Base-by-base conservation (phyloP, 2,797 vertebrate genomes). In the Gadopsis marmoratus region DNA sequence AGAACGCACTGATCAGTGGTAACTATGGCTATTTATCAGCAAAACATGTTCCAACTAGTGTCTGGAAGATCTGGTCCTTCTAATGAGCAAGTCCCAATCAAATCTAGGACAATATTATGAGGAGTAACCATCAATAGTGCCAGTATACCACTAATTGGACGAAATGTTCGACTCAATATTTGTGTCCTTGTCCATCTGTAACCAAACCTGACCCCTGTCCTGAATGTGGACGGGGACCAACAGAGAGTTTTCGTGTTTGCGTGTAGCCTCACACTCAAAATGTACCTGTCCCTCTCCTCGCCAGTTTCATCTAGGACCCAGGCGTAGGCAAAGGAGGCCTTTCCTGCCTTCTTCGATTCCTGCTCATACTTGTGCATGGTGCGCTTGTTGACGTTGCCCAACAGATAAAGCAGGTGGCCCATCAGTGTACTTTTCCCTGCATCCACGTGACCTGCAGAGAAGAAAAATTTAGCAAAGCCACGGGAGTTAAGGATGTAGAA, bases 271-370 rank as follows among this genome's bases (percentile, higher is more conserved):
- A 39, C 1, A 0, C 23, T 74, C 13, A 33, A 16, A 61, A 37
- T 41, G 31, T 95, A 99, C 98, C 98, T 97, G 94, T 99, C 97
- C 78, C 98, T 95, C 93, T 99, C 98, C 95, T 99, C 98, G 16
- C 98, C 98, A 13, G 98, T 99, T 94, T 99, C 98, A 86, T 99
- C 98, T 94, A 99, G 94, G 54, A 99, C 98, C 98, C 98, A 99
- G 0, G 98, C 98, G 69, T 97, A 99, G 9, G 97, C 98, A 83
- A 99, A 99, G 0, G 98, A 99, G 64, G 98, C 98, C 89, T 99
- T 99, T 69, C 98, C 98, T 33, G 97, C 98, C 91, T 99, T 99
- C 90, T 99, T 99, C 2, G 98, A 97, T 84, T 99, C 98, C 76
- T 99, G 97, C 86, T 99, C 98, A 0, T 99, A 99, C 91, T 99